Evolutionary conservation across 2,888 invertebrate species (phyloP).

Genomic region (Philopedon plagiatum): DNA sequence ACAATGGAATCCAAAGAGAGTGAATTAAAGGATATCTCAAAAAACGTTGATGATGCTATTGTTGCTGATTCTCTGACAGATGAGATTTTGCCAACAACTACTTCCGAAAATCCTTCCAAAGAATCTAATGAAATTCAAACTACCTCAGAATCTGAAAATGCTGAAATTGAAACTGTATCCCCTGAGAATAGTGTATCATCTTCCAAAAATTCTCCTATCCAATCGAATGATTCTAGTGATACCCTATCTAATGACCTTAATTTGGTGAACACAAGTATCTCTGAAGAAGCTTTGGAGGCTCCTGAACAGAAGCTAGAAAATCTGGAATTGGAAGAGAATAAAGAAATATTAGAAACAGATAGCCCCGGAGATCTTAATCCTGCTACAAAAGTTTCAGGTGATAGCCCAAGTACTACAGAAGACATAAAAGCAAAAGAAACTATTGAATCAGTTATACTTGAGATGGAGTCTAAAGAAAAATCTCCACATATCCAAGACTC

Average conservation of each 20-base stretch:
- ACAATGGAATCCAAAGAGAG: conserved; percentile 19
- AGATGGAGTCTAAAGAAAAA: neutral
- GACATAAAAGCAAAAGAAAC: neutral
- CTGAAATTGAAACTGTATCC: conserved; percentile 50
- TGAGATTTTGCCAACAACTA: neutral
- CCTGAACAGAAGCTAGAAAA: conserved; percentile 31
- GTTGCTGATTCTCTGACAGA: neutral
- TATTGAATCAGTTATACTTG: neutral
- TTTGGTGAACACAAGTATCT: conserved; percentile 52
- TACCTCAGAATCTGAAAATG: conserved; percentile 23
- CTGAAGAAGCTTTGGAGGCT: conserved; percentile 21
- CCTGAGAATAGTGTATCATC: conserved; percentile 53
- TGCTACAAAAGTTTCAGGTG: conserved; percentile 16
- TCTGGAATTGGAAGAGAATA: conserved; percentile 23
- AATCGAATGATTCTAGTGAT: conserved; percentile 33
- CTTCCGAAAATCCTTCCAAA: conserved; percentile 14
- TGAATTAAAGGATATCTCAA: neutral
- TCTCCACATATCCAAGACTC: neutral
- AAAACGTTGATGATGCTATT: neutral
- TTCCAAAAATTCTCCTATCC: conserved; percentile 40
- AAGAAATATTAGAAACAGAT: conserved; percentile 24
- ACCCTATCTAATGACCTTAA: conserved; percentile 14
- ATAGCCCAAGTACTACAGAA: conserved; percentile 9
- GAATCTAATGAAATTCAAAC: neutral
- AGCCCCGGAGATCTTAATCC: conserved; percentile 12